Conservation (phyloP, 2,113 vertebrate species). For the Ia io region DNA sequence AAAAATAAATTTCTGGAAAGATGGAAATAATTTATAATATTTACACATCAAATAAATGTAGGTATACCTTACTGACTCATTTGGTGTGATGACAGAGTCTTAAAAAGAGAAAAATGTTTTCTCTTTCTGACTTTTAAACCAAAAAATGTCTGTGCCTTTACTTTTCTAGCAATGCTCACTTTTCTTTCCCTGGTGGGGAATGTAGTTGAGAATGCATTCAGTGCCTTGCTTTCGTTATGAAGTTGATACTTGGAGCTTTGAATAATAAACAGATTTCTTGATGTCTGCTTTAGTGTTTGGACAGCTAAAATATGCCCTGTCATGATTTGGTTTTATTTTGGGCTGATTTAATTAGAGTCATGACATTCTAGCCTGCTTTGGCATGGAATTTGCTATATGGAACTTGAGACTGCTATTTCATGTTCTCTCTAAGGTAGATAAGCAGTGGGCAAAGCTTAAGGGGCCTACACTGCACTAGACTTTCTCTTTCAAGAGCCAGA, state of each 20-base stretch:
- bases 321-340: conserved; percentile 19
- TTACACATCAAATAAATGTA: conserved; percentile 2
- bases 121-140: neutral
- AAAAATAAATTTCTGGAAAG: conserved; percentile 34
- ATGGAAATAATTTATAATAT: conserved; percentile 5
- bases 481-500: neutral
- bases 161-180: neutral
- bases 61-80: neutral
- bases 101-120: neutral
- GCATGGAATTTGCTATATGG: neutral
- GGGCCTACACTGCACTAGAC: neutral
- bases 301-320: neutral
- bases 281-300: neutral
- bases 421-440: neutral
- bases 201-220: neutral
- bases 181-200: neutral
- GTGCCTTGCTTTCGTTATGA: neutral
- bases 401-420: neutral
- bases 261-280: neutral
- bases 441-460: neutral
- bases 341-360: neutral
- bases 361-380: neutral
- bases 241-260: neutral
- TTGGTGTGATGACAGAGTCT: neutral
- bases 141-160: neutral